These are phyloP conservation scores for Margaritifera margaritifera DNA, from an alignment of 2,888 invertebrate species.

Conservation along the genomic window DNA sequence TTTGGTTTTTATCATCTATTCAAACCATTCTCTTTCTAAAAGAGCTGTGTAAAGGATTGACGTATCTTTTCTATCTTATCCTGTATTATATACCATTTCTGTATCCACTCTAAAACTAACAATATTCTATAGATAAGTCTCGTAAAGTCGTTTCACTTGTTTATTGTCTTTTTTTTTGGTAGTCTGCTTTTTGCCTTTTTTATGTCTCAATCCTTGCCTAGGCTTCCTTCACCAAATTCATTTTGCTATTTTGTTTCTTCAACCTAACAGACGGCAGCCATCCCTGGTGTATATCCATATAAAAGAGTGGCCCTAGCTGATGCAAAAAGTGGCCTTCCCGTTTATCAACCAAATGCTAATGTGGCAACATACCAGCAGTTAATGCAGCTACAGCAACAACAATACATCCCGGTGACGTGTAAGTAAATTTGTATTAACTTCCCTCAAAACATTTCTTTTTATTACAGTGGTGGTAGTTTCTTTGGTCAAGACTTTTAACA, in stretches of 20 bases:
- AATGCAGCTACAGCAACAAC: conserved; percentile 66
- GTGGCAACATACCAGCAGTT: conserved; percentile 85
- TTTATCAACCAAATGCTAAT: conserved; percentile 78
- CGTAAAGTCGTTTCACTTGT: background rate
- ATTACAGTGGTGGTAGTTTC: background rate
- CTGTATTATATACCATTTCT: background rate
- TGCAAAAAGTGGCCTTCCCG: conserved; percentile 91
- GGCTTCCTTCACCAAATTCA: conserved; percentile 1
- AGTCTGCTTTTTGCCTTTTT: conserved; percentile 1
- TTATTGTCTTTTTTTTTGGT: background rate
- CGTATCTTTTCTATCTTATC: no score
- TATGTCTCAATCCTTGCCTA: conserved; percentile 8
- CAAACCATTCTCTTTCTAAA: no score
- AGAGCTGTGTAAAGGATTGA: no score
- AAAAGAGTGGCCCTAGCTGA: conserved; percentile 90
- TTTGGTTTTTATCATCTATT: no score
- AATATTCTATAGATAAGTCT: background rate
- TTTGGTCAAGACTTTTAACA: background rate
- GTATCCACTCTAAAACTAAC: conserved; percentile 4
- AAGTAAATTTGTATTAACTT: conserved; percentile 36
- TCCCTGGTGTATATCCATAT: conserved; percentile 77
- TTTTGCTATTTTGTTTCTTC: conserved; percentile 11
- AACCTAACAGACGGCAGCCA: conserved; percentile 32
- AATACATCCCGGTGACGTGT: conserved; percentile 60
- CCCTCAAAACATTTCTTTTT: conserved; percentile 1